Conservation (phyloP, 1,140 invertebrate genomes). For the Macrostomum lignano region DNA sequence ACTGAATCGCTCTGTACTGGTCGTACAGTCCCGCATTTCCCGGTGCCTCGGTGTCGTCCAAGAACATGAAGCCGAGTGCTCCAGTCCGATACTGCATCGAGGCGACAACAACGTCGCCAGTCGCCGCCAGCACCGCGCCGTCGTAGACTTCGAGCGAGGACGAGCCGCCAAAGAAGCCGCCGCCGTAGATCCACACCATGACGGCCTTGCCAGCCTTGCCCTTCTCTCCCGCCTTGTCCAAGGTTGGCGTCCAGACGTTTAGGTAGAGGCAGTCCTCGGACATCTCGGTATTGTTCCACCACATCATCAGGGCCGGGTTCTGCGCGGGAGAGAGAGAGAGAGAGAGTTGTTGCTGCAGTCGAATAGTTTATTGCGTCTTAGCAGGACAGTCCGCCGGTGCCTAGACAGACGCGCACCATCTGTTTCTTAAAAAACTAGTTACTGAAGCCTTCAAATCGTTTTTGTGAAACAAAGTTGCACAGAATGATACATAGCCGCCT, state of each 20-base stretch:
- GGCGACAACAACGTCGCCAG: conserved; percentile 48
- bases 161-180: conserved; percentile 51
- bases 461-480: too few relatives aligned
- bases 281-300: conserved; percentile 1
- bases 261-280: conserved; percentile 17
- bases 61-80: conserved; percentile 56
- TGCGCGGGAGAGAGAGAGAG: too few relatives aligned
- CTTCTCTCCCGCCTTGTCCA: background rate
- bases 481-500: too few relatives aligned
- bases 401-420: too few relatives aligned
- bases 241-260: conserved; percentile 13
- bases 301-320: conserved; percentile 1
- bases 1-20: conserved; percentile 49
- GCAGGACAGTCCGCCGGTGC: too few relatives aligned
- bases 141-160: conserved; percentile 72
- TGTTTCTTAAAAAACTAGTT: too few relatives aligned
- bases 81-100: conserved; percentile 72
- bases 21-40: conserved; percentile 80
- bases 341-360: too few relatives aligned
- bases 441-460: too few relatives aligned
- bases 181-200: conserved; percentile 68
- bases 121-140: conserved; percentile 44
- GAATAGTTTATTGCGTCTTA: too few relatives aligned
- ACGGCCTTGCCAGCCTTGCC: background rate
- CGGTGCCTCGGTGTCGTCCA: conserved; percentile 44